Base-by-base conservation (phyloP, 2,113 vertebrate genomes). In the Xyrauchen texanus region DNA sequence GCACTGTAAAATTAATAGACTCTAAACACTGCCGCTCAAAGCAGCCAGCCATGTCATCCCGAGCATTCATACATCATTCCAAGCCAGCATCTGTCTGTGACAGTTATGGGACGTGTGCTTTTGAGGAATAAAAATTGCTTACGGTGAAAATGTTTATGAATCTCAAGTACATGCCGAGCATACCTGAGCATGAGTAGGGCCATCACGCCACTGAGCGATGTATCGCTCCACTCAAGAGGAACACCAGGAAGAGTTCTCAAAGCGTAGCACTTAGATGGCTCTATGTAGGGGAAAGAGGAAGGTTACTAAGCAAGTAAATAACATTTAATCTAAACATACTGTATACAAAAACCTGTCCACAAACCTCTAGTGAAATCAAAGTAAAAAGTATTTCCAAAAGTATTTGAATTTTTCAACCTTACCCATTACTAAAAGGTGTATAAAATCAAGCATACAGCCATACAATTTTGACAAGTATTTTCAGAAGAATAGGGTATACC, bases 1-100 rank as follows among this genome's bases (percentile, higher is more conserved):
- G 91, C 89, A 90, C 90, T 89, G 90, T 92, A 92, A 94, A 95
- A 95, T 94, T 93, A 93, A 95, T 93, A 94, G 93, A 93, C 90
- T 87, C 80, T 84, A 86, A 85, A 86, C 85, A 86, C 69, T 82
- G 86, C 81, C 78, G 63, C 52, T 75, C 82, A 77, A 67, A 82
- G 78, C 80, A 84, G 85, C 72, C 62, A 80, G 83, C 16, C 78
- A 74, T 85, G 82, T 58, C 79, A 61, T 76, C 63, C 78, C 61
- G 55, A 79, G 58, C 64, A 74, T 57, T 66, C 73, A 61, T 86
- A 83, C 78, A 85, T 85, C 83, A 79, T 69, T 76, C 79, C 64
- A 64, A 51, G 64, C 6, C 8, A 64, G 58, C 81, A 74, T 76
- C 76, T 82, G 81, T 86, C 72, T 79, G 65, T 81, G 81, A 79